A percentile compares a stretch with the other conserved stretches of the same genome.
These are phyloP conservation scores for Sabatieria punctata DNA, from an alignment of 2,888 invertebrate genomes.

Conservation along the genomic window DNA sequence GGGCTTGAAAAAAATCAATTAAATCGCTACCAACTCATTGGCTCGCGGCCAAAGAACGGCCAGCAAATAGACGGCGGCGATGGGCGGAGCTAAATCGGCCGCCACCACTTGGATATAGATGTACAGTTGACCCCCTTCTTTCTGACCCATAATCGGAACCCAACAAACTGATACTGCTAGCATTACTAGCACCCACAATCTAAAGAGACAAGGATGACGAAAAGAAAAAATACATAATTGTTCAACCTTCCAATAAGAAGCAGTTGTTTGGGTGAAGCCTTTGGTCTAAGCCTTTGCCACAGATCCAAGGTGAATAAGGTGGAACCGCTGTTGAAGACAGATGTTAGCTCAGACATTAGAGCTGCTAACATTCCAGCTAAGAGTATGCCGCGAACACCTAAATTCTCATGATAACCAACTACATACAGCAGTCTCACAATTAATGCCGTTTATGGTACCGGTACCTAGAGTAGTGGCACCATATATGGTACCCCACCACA, in stretches of 20 bases:
- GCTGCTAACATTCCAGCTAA: slow-evolving; percentile 42
- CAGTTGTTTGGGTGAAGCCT: slow-evolving; percentile 34
- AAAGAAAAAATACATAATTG: no score
- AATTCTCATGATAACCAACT: no score
- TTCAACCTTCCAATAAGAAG: slow-evolving; percentile 39
- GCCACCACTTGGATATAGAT: slow-evolving; percentile 34
- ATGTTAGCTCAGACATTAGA: slow-evolving; percentile 41
- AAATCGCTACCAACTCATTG: slow-evolving; percentile 34
- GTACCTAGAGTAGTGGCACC: no score
- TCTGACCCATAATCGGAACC: slow-evolving; percentile 39
- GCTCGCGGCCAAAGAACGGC: slow-evolving; percentile 32
- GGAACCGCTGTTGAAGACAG: slow-evolving; percentile 41
- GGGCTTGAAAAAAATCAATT: no score
- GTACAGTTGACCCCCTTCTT: slow-evolving; percentile 37
- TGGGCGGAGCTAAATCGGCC: slow-evolving; percentile 35
- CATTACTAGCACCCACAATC: slow-evolving; percentile 28
- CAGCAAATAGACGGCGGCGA: slow-evolving; percentile 33
- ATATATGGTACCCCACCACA: no score
- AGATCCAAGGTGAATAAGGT: slow-evolving; percentile 41
- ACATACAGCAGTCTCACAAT: no score
- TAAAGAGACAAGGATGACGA: no score
- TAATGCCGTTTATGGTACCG: no score
- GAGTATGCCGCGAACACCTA: slow-evolving; percentile 37
- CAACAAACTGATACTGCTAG: slow-evolving; percentile 29
- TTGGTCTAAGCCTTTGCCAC: slow-evolving; percentile 33